Base-by-base conservation (phyloP, 2,797 vertebrate genomes). In the Helicolenus hilgendorfi region DNA sequence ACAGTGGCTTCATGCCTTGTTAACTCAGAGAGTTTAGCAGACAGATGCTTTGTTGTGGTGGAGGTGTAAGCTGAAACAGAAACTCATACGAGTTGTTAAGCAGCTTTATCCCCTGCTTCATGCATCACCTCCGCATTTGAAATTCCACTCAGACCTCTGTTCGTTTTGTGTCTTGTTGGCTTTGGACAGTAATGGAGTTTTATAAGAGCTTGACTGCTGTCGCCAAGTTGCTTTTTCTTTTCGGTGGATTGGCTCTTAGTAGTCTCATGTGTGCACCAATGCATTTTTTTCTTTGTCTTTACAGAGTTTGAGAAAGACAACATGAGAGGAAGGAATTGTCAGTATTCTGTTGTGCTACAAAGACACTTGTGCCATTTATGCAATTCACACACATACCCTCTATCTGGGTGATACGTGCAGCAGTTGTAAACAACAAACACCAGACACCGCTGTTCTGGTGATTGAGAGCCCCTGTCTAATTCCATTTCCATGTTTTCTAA, bases 41-140 rank as follows among this genome's bases (percentile, higher is more conserved):
- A 73, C 64, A 86, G 33, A 75, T 24, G 77, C 62, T 31, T 77
- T 75, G 78, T 83, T 81, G 56, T 68, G 59, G 76, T 22, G 53
- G 45, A 88, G 81, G 77, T 90, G 69, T 89, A 56, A 83, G 80
- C 72, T 53, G 56, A 83, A 35, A 77, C 26, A 18, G 62, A 73
- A 67, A 67, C 59, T 85, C 65, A 31, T 31, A 70, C 1, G 5
- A 62, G 56, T 69, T 85, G 83, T 89, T 90, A 80, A 92, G 83
- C 81, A 78, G 85, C 77, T 87, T 89, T 63, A 79, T 67, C 15
- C 60, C 29, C 27, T 75, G 55, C 58, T 86, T 84, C 67, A 71
- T 75, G 55, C 87, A 63, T 90, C 89, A 81, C n/a, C 27, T 56
- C 64, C 6, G 9, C 45, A 63, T 86, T 80, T 84, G n/a, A 72